Evolutionary conservation across 2,888 invertebrate genomes (phyloP).

Genomic region (Torymus aiolomorphi): DNA sequence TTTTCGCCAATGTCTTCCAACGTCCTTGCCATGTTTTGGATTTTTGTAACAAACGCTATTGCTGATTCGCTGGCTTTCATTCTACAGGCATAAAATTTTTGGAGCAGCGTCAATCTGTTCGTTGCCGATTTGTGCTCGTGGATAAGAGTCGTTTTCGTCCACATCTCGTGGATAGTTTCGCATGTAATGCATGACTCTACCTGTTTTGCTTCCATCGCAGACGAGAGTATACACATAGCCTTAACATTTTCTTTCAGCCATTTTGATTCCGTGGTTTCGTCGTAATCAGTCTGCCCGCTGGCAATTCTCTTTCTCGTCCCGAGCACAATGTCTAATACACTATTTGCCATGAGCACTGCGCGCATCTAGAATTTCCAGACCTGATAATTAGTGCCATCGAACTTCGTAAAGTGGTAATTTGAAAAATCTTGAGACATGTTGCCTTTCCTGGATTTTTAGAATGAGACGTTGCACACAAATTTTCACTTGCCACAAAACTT

Average conservation of each 20-base stretch:
- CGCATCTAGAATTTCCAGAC: slow-evolving; percentile 16
- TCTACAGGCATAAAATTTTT: slow-evolving; percentile 3
- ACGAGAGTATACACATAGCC: neutral
- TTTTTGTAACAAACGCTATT: neutral
- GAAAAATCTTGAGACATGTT: too few relatives aligned
- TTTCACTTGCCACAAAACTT: too few relatives aligned
- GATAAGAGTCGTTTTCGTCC: neutral
- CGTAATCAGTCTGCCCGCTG: too few relatives aligned
- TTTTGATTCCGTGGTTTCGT: too few relatives aligned
- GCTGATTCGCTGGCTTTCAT: neutral
- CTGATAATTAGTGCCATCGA: slow-evolving; percentile 12
- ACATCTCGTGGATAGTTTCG: slow-evolving; percentile 9
- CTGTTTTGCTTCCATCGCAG: neutral
- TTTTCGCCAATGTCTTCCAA: neutral
- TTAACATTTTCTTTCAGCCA: neutral
- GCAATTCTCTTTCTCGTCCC: too few relatives aligned
- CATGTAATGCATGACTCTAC: too few relatives aligned
- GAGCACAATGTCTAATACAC: too few relatives aligned
- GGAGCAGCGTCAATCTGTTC: neutral
- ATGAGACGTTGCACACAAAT: too few relatives aligned
- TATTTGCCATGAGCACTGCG: neutral
- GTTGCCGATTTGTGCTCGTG: slow-evolving; percentile 9
- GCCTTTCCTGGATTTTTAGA: too few relatives aligned
- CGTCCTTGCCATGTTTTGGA: neutral
- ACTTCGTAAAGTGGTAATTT: neutral